A percentile compares a stretch with the other conserved stretches of the same genome.
phyloP scores from a whole-genome alignment of 1,140 invertebrate species.

The Drosophila littoralis region DNA sequence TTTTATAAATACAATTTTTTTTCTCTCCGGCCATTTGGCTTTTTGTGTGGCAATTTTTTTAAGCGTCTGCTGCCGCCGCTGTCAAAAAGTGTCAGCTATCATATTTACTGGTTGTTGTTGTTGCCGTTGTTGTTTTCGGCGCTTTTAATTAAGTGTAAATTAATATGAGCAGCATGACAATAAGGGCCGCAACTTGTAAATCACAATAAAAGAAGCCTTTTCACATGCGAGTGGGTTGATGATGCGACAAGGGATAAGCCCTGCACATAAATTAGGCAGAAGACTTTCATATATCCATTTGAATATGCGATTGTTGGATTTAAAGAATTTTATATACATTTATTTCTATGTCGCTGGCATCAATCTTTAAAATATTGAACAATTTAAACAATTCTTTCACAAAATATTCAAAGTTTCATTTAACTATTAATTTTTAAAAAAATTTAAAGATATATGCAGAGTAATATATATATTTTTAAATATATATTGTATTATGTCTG shows the following conservation, averaged over 20 bases:
- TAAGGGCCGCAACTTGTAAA: background rate
- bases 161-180: slow-evolving; percentile 29
- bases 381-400: no score
- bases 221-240: background rate
- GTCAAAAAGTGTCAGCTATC: slow-evolving; percentile 52
- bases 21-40: background rate
- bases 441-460: no score
- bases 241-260: slow-evolving; percentile 1
- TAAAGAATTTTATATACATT: background rate
- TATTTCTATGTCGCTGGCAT: no score
- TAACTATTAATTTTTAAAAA: no score
- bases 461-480: no score
- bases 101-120: slow-evolving; percentile 15
- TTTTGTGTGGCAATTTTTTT: slow-evolving; percentile 14
- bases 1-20: slow-evolving; percentile 54
- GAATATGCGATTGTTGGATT: background rate
- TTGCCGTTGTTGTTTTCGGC: slow-evolving; percentile 16
- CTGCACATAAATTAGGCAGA: background rate
- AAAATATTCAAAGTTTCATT: no score
- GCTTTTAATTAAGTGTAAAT: slow-evolving; percentile 64
- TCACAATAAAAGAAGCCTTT: slow-evolving; percentile 12
- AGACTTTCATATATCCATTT: background rate
- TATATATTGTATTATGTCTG: no score
- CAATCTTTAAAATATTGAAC: no score
- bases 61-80: slow-evolving; percentile 16